phyloP scores from a whole-genome alignment of 2,888 invertebrate species.

The Oithona nana region DNA sequence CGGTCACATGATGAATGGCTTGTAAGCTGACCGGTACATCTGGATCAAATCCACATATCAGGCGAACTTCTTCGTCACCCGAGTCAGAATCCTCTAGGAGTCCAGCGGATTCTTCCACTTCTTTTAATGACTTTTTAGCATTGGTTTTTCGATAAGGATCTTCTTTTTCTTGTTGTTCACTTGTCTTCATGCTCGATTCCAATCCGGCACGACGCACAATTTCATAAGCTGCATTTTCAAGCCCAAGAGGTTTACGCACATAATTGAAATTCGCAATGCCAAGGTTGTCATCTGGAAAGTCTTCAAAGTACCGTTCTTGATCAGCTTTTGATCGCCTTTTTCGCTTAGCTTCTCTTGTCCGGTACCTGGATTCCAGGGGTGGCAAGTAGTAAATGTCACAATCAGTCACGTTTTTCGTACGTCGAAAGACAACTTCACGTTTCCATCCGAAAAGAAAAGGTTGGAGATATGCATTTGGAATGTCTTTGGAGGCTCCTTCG shows the following conservation, averaged over 20 bases:
- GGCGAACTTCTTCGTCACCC: constrained; percentile 2
- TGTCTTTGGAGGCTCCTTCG: neutral
- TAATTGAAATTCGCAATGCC: constrained; percentile 9
- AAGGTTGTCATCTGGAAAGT: neutral
- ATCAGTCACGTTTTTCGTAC: neutral
- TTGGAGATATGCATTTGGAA: neutral
- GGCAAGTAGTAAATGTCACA: constrained; percentile 11
- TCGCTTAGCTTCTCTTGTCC: constrained; percentile 1
- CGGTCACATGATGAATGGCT: neutral
- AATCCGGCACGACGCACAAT: neutral
- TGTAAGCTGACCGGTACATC: constrained; percentile 3
- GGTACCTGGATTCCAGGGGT: neutral
- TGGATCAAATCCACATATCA: neutral
- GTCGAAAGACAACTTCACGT: constrained; percentile 1
- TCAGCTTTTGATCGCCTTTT: constrained; percentile 6
- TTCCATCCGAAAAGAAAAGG: constrained; percentile 6
- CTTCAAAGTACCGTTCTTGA: constrained; percentile 3
- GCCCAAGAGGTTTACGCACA: constrained; percentile 6
- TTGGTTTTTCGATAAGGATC: neutral
- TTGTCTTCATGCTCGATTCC: neutral
- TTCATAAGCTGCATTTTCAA: constrained; percentile 14
- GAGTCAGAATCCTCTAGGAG: neutral
- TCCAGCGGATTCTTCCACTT: constrained; percentile 3
- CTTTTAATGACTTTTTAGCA: neutral
- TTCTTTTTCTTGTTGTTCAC: neutral